Evolutionary conservation across 2,888 invertebrate species (phyloP).

Genomic region (Drosophila rellima): DNA sequence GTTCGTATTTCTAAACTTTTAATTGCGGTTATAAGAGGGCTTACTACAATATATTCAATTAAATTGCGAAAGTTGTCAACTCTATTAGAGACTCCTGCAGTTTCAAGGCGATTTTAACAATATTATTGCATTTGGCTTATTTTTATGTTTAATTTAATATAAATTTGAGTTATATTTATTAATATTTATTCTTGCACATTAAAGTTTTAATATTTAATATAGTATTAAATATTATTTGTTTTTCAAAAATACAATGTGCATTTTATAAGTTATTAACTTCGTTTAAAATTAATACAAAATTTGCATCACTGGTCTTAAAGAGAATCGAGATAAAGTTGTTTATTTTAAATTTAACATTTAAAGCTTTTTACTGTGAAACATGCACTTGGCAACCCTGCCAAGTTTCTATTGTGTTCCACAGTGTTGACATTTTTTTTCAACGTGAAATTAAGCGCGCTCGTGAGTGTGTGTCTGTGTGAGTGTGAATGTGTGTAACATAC

Average conservation of each 20-base stretch:
- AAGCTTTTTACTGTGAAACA: constrained; percentile 15
- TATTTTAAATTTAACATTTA: not conserved
- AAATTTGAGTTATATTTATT: not conserved
- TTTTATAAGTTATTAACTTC: not conserved
- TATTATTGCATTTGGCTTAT: not conserved
- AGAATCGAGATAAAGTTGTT: not conserved
- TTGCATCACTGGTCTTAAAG: not conserved
- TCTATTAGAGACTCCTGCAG: not conserved
- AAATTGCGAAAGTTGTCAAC: not conserved
- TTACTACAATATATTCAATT: not conserved
- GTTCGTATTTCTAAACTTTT: constrained; percentile 5
- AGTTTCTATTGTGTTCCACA: constrained; percentile 13
- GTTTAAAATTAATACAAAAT: not conserved
- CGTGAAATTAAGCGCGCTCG: constrained; percentile 15
- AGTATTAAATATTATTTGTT: no score
- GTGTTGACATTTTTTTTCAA: constrained; percentile 39
- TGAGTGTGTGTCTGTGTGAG: constrained; percentile 1
- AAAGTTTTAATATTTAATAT: no score
- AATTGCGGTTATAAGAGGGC: constrained; percentile 7
- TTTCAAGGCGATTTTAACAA: not conserved
- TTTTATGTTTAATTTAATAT: not conserved
- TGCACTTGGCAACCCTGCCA: constrained; percentile 54
- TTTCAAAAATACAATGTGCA: no score
- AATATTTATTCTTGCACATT: no score
- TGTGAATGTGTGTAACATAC: constrained; percentile 29